phyloP scores from a whole-genome alignment of 2,888 invertebrate genomes.

The Priocnemis perturbator region DNA sequence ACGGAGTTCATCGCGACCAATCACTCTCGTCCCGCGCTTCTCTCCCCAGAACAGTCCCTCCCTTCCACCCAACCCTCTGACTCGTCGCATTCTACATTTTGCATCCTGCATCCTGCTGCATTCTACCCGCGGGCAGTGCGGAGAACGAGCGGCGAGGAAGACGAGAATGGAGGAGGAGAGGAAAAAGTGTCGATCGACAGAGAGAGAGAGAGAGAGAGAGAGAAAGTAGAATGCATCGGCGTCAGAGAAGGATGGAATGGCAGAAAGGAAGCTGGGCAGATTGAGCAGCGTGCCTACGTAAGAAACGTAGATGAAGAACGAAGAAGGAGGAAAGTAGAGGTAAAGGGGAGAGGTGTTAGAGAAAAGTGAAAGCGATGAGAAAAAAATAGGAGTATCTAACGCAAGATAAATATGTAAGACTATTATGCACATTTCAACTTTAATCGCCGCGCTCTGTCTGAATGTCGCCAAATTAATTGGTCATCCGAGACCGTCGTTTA shows the following conservation, averaged over 20 bases:
- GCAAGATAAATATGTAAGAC: not conserved
- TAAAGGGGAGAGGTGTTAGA: slow-evolving; percentile 1
- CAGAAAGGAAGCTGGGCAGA: slow-evolving; percentile 2
- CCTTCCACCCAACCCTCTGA: too few relatives aligned
- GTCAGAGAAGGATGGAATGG: not conserved
- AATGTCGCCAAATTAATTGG: not conserved
- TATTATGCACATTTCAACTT: not conserved
- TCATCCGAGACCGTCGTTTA: too few relatives aligned
- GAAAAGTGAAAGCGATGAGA: not conserved
- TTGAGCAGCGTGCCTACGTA: not conserved
- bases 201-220: slow-evolving; percentile 6
- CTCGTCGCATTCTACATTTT: slow-evolving; percentile 33
- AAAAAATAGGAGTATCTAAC: not conserved
- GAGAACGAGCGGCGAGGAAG: slow-evolving; percentile 15
- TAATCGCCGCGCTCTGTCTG: not conserved
- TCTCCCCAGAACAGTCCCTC: not conserved
- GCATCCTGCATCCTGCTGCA: slow-evolving; percentile 40
- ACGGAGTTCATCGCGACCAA: not conserved
- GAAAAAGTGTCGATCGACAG: not conserved
- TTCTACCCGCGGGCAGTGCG: slow-evolving; percentile 19
- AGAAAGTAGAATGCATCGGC: not conserved
- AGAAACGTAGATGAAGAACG: slow-evolving; percentile 3
- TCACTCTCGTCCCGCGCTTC: not conserved
- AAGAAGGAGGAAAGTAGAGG: not conserved
- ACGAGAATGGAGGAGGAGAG: slow-evolving; percentile 3